phyloP scores from a whole-genome alignment of 2,113 vertebrate species.

The Gallinago media region DNA sequence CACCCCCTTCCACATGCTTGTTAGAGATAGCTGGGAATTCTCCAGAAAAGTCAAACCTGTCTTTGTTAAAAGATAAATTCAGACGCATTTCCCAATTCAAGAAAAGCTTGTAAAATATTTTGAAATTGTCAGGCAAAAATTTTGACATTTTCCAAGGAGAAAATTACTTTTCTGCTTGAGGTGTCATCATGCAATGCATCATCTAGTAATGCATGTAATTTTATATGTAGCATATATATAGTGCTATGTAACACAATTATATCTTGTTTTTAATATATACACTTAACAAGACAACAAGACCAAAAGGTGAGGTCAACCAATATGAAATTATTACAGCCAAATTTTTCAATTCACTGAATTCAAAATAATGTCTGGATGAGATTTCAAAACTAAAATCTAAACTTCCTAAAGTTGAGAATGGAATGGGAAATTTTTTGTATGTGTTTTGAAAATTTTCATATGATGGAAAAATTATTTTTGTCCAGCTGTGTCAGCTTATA shows the following conservation, averaged over 20 bases:
- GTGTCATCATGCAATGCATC: background rate
- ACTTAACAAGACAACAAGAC: background rate
- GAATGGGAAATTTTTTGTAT: background rate
- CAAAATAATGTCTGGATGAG: background rate
- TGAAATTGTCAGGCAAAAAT: background rate
- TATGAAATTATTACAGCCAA: background rate
- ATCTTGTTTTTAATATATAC: background rate
- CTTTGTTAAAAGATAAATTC: background rate
- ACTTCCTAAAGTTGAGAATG: background rate
- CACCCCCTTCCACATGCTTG: background rate
- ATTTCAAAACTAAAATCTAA: background rate
- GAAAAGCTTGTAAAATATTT: background rate
- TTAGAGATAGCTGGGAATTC: background rate
- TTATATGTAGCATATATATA: background rate
- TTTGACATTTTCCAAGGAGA: background rate
- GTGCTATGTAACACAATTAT: background rate
- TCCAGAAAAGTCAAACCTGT: background rate
- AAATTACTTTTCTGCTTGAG: background rate
- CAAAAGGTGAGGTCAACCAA: background rate
- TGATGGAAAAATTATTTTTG: background rate
- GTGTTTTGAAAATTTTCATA: background rate
- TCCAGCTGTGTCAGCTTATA: background rate
- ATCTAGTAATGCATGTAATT: background rate
- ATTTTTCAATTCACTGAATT: background rate
- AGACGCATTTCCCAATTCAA: background rate